These are phyloP conservation scores for Vipera ursinii DNA, from an alignment of 2,797 vertebrate species.

Conservation along the genomic window DNA sequence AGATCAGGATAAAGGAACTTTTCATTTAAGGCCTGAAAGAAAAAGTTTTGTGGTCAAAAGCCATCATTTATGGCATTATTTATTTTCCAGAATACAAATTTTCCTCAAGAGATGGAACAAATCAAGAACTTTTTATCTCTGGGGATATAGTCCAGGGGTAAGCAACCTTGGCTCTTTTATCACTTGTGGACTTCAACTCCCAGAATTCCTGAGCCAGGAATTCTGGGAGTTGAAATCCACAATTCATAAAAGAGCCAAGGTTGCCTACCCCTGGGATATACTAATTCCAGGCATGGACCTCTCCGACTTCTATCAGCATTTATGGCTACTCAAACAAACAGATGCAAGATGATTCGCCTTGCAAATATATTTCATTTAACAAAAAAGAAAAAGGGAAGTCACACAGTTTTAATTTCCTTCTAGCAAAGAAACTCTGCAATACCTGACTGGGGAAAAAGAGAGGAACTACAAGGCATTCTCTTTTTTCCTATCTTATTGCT, in stretches of 20 bases:
- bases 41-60: neutral
- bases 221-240: no score
- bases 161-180: no score
- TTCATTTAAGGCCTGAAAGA: neutral
- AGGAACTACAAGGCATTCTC: neutral
- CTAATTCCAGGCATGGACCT: neutral
- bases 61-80: neutral
- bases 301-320: neutral
- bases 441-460: neutral
- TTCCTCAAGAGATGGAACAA: neutral
- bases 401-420: neutral
- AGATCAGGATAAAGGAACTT: neutral
- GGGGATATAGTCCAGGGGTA: neutral
- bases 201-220: no score
- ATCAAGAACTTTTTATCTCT: neutral
- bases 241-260: no score
- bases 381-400: neutral
- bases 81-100: neutral
- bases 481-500: neutral
- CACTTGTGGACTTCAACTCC: no score
- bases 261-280: neutral
- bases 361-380: neutral
- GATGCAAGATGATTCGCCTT: neutral
- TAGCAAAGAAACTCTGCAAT: neutral
- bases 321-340: neutral